Evolutionary conservation across 2,113 vertebrate species (phyloP).

Genomic region (Carettochelys insculpta): DNA sequence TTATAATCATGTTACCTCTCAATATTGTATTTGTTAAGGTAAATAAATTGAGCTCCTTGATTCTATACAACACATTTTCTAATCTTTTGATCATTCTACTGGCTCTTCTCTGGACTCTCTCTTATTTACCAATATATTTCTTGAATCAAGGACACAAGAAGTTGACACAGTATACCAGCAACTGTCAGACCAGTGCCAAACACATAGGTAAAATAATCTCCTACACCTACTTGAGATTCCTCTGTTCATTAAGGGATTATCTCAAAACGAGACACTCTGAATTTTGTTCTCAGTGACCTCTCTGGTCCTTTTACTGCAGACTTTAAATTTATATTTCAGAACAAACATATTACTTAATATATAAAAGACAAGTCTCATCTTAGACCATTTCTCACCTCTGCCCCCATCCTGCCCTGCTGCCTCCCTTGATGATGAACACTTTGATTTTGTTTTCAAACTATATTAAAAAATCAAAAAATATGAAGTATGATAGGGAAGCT

Average conservation of each 20-base stretch:
- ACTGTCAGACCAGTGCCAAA: background rate
- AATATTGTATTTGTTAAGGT: background rate
- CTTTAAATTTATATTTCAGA: background rate
- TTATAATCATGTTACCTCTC: background rate
- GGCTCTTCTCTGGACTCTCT: background rate
- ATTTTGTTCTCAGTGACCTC: background rate
- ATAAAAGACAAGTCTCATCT: background rate
- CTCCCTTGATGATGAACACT: background rate
- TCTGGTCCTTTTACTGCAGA: rapidly evolving
- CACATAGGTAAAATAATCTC: background rate
- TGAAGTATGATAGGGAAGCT: background rate
- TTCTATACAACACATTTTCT: background rate
- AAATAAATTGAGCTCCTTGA: background rate
- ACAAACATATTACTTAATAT: background rate
- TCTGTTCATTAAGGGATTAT: background rate
- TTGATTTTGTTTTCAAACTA: background rate
- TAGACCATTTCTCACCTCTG: background rate
- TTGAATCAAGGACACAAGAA: background rate
- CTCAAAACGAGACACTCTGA: background rate
- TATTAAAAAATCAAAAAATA: background rate
- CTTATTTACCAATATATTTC: background rate
- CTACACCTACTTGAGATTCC: background rate
- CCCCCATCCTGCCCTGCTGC: background rate
- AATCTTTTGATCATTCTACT: background rate
- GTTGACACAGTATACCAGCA: background rate